These are phyloP conservation scores for Perca flavescens DNA, from an alignment of 2,113 vertebrate species.

Conservation along the genomic window DNA sequence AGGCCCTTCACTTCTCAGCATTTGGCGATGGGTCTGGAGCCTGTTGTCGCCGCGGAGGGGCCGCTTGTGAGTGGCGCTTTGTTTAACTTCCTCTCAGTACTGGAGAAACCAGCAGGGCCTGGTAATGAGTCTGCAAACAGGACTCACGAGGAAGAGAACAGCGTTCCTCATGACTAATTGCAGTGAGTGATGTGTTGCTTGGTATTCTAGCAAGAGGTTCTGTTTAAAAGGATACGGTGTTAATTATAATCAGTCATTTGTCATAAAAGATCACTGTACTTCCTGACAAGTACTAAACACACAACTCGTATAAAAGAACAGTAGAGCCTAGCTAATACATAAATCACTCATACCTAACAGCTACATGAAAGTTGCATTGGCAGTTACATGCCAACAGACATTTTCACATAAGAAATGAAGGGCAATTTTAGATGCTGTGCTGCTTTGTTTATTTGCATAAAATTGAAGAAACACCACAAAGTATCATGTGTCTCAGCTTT, in stretches of 20 bases:
- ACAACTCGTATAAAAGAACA: slow-evolving; percentile 7
- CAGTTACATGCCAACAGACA: slow-evolving; percentile 27
- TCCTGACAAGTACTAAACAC: slow-evolving; percentile 6
- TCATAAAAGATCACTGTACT: background rate
- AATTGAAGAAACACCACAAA: slow-evolving; percentile 71
- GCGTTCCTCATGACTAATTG: slow-evolving; percentile 75
- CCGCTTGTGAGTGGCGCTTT: slow-evolving; percentile 80
- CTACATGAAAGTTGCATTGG: slow-evolving; percentile 20
- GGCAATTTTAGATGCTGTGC: slow-evolving; percentile 58
- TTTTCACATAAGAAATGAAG: slow-evolving; percentile 50
- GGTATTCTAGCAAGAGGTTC: slow-evolving; percentile 12
- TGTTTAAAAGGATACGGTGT: background rate
- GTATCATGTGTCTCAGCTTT: slow-evolving; percentile 67
- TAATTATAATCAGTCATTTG: background rate
- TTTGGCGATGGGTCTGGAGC: slow-evolving; percentile 73
- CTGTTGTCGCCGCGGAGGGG: slow-evolving; percentile 73
- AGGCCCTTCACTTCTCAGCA: slow-evolving; percentile 81
- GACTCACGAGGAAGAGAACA: slow-evolving; percentile 69
- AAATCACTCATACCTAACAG: slow-evolving; percentile 22
- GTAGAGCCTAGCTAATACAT: slow-evolving; percentile 5
- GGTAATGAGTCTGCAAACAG: slow-evolving; percentile 86
- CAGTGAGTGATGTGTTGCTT: slow-evolving; percentile 43
- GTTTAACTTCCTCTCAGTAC: slow-evolving; percentile 86
- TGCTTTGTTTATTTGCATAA: slow-evolving; percentile 77
- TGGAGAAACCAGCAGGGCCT: slow-evolving; percentile 82